Conservation (phyloP, 1,140 invertebrate species). For the Drosophila gunungcola region DNA sequence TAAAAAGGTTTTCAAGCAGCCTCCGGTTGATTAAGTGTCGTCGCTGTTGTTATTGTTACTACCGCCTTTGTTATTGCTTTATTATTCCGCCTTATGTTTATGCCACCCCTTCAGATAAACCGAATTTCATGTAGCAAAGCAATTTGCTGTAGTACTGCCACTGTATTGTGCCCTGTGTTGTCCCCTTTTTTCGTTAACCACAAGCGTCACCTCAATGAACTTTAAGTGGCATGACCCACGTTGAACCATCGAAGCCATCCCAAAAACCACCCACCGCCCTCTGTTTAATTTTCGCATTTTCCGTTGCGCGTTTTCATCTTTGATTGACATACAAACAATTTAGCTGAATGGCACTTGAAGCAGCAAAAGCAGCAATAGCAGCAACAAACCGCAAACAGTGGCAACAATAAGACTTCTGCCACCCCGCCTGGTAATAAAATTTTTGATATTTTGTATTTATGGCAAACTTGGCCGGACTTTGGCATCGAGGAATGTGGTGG, state of each 20-base stretch:
- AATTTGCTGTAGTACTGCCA: conserved; percentile 70
- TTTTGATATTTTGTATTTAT: conserved; percentile 83
- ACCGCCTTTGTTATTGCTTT: conserved; percentile 54
- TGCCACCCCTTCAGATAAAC: conserved; percentile 52
- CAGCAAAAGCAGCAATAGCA: conserved; percentile 13
- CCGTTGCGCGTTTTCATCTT: conserved; percentile 81
- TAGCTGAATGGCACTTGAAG: conserved; percentile 80
- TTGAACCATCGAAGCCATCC: conserved; percentile 21
- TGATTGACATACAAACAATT: conserved; percentile 84
- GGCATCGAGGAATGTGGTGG: conserved; percentile 22
- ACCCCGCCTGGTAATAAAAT: conserved; percentile 60
- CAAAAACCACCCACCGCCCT: conserved; percentile 2
- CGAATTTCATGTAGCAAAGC: conserved; percentile 66
- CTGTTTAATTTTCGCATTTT: conserved; percentile 83
- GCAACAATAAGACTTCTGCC: conserved; percentile 56
- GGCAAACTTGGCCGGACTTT: conserved; percentile 36
- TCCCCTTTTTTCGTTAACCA: conserved; percentile 47
- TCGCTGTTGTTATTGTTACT: conserved; percentile 39
- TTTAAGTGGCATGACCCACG: conserved; percentile 61
- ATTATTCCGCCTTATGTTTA: conserved; percentile 69
- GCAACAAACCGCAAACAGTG: conserved; percentile 66
- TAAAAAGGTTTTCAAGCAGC: conserved; percentile 50
- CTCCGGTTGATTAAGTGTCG: conserved; percentile 66
- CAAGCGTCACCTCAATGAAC: conserved; percentile 73
- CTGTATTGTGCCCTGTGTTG: conserved; percentile 33